Evolutionary conservation across 2,113 vertebrate species (phyloP).

Genomic region (Ceratotherium simum): DNA sequence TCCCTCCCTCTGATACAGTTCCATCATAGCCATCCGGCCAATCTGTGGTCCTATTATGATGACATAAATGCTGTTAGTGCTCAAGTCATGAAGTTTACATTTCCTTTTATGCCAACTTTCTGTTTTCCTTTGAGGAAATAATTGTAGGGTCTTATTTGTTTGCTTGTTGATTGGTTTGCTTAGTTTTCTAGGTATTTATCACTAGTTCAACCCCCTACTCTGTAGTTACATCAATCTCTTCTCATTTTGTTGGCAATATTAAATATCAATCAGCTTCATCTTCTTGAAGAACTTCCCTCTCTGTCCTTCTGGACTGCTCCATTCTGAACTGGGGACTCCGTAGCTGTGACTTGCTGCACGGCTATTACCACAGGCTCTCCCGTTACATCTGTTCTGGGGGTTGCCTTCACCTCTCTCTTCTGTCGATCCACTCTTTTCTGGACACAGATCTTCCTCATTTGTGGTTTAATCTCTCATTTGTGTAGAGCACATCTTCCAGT

Average conservation of each 20-base stretch:
- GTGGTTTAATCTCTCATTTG: neutral
- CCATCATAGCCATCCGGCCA: neutral
- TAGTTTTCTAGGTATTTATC: neutral
- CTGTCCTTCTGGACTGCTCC: neutral
- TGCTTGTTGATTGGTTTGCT: neutral
- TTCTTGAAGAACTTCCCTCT: neutral
- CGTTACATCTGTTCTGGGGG: fast-evolving
- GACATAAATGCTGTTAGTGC: neutral
- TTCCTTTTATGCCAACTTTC: neutral
- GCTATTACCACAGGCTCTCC: neutral
- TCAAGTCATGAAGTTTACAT: neutral
- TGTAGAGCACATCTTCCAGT: neutral
- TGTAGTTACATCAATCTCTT: neutral
- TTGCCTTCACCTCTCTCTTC: neutral
- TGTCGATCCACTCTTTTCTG: neutral
- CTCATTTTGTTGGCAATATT: neutral
- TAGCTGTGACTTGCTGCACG: neutral
- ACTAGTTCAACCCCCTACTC: neutral
- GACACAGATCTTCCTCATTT: neutral
- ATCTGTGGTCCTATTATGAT: neutral
- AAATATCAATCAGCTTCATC: neutral
- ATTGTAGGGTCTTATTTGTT: neutral
- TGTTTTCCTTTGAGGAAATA: neutral
- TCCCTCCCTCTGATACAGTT: neutral
- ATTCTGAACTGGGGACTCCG: neutral